A percentile compares a stretch with the other conserved stretches of the same genome.
Conservation (phyloP, 2,113 vertebrate species). For the Aramus guarauna region DNA sequence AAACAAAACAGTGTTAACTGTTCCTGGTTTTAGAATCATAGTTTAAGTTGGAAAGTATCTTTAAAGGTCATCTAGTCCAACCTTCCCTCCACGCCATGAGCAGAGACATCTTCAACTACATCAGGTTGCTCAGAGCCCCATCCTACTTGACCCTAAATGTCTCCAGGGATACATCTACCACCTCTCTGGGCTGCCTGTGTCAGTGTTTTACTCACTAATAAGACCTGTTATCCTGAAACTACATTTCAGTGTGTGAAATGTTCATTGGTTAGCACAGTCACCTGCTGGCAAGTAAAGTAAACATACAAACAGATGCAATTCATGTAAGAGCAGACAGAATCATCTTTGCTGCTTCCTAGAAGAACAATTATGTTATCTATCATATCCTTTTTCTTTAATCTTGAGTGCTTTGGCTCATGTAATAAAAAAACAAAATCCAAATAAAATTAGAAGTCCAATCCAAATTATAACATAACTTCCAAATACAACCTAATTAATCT, state of each 20-base stretch:
- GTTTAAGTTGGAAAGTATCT: neutral
- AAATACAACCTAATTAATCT: neutral
- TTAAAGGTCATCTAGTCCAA: neutral
- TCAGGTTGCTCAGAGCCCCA: neutral
- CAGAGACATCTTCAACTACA: neutral
- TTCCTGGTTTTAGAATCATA: neutral
- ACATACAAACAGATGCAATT: neutral
- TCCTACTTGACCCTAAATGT: neutral
- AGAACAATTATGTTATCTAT: neutral
- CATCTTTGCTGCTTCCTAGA: neutral
- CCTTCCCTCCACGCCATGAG: too few relatives aligned
- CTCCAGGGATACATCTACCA: neutral
- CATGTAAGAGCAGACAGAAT: neutral
- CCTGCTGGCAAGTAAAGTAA: neutral
- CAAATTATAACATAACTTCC: neutral
- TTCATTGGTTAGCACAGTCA: neutral
- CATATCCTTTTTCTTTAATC: neutral
- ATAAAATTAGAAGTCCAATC: neutral
- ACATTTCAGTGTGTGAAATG: neutral
- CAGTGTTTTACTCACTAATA: neutral
- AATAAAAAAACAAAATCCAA: neutral
- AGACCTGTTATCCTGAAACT: neutral
- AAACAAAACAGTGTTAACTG: neutral
- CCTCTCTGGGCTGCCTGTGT: neutral
- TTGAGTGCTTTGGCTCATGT: neutral